Conservation (phyloP, 2,113 vertebrate genomes). For the Numenius arquata region DNA sequence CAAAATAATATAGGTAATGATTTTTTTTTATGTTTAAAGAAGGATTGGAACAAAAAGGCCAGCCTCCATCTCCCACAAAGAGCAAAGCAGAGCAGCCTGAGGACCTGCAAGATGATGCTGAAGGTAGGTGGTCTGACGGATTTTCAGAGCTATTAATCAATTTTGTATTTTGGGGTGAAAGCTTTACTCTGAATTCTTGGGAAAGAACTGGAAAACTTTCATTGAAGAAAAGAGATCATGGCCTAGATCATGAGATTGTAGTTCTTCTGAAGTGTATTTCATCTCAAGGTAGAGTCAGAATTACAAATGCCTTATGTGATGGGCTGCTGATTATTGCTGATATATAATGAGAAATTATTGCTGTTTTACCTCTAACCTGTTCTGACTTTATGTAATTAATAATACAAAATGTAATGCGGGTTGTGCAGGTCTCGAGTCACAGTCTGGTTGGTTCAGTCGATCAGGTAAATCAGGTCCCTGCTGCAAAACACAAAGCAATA, state of each 20-base stretch:
- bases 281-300: neutral
- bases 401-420: neutral
- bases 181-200: neutral
- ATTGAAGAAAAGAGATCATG: neutral
- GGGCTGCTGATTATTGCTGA: neutral
- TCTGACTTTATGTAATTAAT: neutral
- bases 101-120: constrained; percentile 55
- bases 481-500: neutral
- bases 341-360: neutral
- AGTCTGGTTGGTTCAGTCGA: neutral
- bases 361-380: neutral
- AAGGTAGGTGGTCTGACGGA: constrained; percentile 56
- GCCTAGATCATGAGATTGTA: neutral
- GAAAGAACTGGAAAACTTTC: neutral
- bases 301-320: neutral
- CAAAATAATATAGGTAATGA: neutral
- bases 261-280: neutral
- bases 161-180: neutral
- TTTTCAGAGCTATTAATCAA: neutral
- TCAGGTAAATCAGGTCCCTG: neutral
- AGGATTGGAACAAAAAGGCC: constrained; percentile 61
- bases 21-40: constrained; percentile 54
- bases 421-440: neutral
- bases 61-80: constrained; percentile 64
- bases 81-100: constrained; percentile 73